Evolutionary conservation across 2,797 vertebrate genomes (phyloP), one percentile per base, ranked within the genome.

Genomic region (Bufotes viridis): DNA sequence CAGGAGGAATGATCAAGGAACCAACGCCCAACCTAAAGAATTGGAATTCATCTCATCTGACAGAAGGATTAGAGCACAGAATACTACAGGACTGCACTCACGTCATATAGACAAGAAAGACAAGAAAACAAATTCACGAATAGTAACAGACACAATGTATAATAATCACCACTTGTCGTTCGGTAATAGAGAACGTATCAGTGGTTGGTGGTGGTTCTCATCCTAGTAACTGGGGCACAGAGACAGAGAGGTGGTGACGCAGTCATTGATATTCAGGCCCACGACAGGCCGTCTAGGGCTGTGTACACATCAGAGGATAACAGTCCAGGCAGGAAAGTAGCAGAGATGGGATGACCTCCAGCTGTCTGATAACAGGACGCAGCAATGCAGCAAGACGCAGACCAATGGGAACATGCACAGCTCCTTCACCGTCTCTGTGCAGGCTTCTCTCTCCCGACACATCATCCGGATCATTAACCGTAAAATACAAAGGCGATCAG

Each of bases 381-480:
- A 6, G 87, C 14, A 79, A 67, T 81, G 0, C 7, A 90, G 89
- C 87, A 91, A 89, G 89, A 51, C 18, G 0, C 1, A 0, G 91
- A 93, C 91, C 93, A 93, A 93, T 88, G 5, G 81, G 70, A 78
- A 55, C 70, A 72, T 74, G 55, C 60, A 22, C 60, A 63, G 60
- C 61, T 76, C 55, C 60, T 13, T 79, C 51, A 53, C 75, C 26
- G 60, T 17, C 34, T 69, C 78, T 53, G 26, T 69, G 51, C 8
- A 70, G 69, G 34, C 70, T 42, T 42, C 58, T 69, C 14, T 57
- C 11, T 20, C 34, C 34, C 34, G 34, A 34, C 34, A 34, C 42
- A 42, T 42, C 42, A 42, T 5, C 29, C 1, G 29, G 29, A 29
- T 29, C 29, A 29, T 29, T 2, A 34, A n/a, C n/a, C n/a, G n/a